Evolutionary conservation across 1,140 invertebrate genomes (phyloP).

Genomic region (Nylanderia fulva): DNA sequence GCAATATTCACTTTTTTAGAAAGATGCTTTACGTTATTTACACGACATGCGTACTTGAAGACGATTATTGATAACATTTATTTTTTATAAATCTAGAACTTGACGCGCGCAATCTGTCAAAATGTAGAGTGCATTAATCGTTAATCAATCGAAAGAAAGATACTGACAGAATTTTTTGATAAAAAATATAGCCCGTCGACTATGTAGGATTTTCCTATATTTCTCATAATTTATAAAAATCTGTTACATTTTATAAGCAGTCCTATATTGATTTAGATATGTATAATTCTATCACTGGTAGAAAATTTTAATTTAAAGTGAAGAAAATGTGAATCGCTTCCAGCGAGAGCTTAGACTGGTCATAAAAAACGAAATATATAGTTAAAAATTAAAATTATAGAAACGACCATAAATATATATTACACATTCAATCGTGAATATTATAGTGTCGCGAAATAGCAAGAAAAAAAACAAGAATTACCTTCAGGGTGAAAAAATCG

Average conservation of each 20-base stretch:
- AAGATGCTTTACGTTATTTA: background rate
- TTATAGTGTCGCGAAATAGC: background rate
- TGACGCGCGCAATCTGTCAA: background rate
- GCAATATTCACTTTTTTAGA: background rate
- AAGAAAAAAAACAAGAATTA: background rate
- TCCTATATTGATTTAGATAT: background rate
- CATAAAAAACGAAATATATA: background rate
- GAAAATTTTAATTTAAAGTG: background rate
- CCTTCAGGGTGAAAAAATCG: background rate
- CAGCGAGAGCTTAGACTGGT: constrained; percentile 22
- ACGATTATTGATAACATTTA: background rate
- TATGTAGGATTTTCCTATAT: background rate
- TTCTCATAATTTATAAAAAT: background rate
- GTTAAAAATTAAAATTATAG: constrained; percentile 40
- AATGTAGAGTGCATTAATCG: background rate
- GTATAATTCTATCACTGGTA: background rate
- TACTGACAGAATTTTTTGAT: background rate
- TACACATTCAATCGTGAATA: background rate
- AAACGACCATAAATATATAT: constrained; percentile 22
- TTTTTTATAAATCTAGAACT: constrained; percentile 6
- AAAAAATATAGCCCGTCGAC: background rate
- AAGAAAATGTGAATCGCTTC: constrained; percentile 11
- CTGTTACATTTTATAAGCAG: background rate
- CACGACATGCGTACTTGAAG: background rate
- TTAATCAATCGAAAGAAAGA: background rate